Evolutionary conservation across 2,797 vertebrate species (phyloP).

Genomic region (Pelodytes ibericus): DNA sequence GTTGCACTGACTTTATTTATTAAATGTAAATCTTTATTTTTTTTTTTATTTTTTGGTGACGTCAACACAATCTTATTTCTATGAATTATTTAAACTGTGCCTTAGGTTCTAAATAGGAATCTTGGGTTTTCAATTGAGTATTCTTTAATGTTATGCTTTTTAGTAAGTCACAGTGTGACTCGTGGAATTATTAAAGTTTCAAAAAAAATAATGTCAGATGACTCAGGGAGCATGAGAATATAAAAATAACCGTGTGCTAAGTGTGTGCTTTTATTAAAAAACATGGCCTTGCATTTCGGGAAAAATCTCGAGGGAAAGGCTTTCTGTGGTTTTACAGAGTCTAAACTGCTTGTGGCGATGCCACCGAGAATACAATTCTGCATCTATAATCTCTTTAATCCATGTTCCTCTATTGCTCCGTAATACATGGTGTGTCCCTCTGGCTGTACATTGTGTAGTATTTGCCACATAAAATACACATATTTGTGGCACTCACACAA

Average conservation of each 20-base stretch:
- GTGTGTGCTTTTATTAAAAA: constrained; percentile 6
- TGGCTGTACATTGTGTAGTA: constrained; percentile 1
- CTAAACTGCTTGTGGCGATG: constrained; percentile 17
- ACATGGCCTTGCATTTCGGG: constrained; percentile 5
- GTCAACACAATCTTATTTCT: constrained; percentile 21
- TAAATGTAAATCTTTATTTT: no score
- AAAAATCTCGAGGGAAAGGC: background rate
- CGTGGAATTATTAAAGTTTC: background rate
- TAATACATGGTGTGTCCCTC: background rate
- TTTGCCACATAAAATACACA: constrained; percentile 14
- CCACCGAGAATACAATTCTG: background rate
- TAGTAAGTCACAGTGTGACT: constrained; percentile 11
- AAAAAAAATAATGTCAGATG: constrained; percentile 9
- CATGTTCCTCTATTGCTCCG: background rate
- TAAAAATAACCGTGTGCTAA: background rate
- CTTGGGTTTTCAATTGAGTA: background rate
- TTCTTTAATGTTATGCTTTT: background rate
- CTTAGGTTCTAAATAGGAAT: constrained; percentile 2
- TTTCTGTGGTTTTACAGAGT: constrained; percentile 21
- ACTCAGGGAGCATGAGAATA: background rate
- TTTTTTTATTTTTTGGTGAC: constrained; percentile 10
- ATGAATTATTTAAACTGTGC: constrained; percentile 25
- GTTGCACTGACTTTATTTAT: no score
- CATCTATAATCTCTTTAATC: constrained; percentile 21
- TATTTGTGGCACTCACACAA: no score